A percentile compares a stretch with the other conserved stretches of the same genome.
Conservation (phyloP, 2,888 invertebrate species). For the Drosophila demipolita region DNA sequence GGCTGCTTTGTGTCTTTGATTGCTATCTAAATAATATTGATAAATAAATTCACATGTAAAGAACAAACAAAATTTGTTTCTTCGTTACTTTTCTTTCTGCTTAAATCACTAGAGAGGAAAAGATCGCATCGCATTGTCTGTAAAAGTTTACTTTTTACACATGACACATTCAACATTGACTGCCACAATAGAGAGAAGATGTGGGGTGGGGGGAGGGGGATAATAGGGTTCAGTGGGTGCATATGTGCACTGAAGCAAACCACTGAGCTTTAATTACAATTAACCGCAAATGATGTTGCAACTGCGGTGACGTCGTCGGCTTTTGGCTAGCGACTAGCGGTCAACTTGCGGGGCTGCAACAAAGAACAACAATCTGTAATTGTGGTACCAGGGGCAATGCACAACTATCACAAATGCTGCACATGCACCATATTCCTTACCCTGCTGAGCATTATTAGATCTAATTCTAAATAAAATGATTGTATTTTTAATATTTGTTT, state of each 20-base stretch:
- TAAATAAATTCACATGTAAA: too few relatives aligned
- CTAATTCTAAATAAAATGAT: too few relatives aligned
- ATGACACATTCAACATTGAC: constrained; percentile 48
- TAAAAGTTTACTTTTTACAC: constrained; percentile 32
- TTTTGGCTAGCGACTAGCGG: constrained; percentile 32
- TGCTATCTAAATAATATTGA: neutral
- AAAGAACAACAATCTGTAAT: constrained; percentile 14
- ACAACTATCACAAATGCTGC: constrained; percentile 3
- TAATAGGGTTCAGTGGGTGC: constrained; percentile 23
- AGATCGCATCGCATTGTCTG: constrained; percentile 26
- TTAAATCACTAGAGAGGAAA: constrained; percentile 19
- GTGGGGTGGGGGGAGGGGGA: neutral
- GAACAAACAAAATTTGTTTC: too few relatives aligned
- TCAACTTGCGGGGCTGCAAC: constrained; percentile 16
- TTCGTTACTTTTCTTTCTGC: constrained; percentile 37
- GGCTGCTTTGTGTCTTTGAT: neutral
- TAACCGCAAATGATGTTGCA: constrained; percentile 73
- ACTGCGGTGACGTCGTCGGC: constrained; percentile 48
- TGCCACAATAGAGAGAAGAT: constrained; percentile 26
- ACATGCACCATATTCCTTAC: neutral
- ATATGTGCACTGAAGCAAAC: constrained; percentile 59
- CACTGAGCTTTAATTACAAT: constrained; percentile 76
- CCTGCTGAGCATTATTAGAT: too few relatives aligned
- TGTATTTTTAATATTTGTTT: neutral
- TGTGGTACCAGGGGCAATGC: neutral